Percentiles rank a stretch among this genome's conserved stretches.
Conservation (phyloP, 37 sponge, comb jelly and placozoan species). For the Ephydatia muelleri region DNA sequence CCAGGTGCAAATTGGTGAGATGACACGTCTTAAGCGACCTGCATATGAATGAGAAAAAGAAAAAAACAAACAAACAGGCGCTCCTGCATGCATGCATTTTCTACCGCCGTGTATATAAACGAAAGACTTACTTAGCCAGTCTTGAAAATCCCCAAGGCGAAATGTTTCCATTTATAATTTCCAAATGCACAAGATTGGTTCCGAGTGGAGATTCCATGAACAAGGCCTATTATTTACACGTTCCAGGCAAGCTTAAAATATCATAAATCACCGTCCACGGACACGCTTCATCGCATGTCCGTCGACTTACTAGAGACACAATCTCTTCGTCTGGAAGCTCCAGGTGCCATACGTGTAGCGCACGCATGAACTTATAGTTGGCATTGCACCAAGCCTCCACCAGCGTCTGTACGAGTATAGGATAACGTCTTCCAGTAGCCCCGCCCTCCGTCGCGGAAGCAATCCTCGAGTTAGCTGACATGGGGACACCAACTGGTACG, state of each 20-base stretch:
- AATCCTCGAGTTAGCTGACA: not conserved
- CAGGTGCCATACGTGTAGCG: constrained; percentile 44
- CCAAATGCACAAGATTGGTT: constrained; percentile 31
- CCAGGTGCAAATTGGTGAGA: constrained; percentile 31
- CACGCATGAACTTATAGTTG: constrained; percentile 29
- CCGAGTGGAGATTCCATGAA: constrained; percentile 47
- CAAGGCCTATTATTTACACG: constrained; percentile 43
- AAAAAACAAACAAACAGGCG: not conserved
- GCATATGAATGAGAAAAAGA: too few relatives aligned
- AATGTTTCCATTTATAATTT: constrained; percentile 42
- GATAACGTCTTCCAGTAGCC: not conserved
- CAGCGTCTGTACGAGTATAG: constrained; percentile 19
- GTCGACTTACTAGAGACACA: constrained; percentile 32
- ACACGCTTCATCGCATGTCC: not conserved
- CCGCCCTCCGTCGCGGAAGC: not conserved
- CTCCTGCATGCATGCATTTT: constrained; percentile 3
- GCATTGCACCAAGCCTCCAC: constrained; percentile 5
- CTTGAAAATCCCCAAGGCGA: constrained; percentile 39
- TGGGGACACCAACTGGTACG: too few relatives aligned
- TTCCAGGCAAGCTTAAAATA: not conserved
- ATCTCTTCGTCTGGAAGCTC: constrained; percentile 34
- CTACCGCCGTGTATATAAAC: not conserved
- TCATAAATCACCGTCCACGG: not conserved
- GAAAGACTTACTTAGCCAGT: constrained; percentile 32
- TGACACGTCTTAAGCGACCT: constrained; percentile 13